Conservation (phyloP, 2,888 invertebrate species). For the Athalia cordata region DNA sequence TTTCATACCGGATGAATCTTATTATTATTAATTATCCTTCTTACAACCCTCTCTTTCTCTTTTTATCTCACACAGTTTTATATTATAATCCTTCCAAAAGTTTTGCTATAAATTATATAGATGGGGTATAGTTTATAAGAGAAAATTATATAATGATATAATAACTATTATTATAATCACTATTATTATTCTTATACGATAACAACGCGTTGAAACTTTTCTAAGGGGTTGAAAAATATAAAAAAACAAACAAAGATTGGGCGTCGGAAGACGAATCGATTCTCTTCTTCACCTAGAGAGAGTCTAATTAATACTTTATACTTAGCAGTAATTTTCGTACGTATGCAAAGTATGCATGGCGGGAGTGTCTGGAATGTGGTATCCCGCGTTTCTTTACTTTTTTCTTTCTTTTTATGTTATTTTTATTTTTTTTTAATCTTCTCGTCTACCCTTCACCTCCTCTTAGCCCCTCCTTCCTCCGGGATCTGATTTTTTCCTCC, state of each 20-base stretch:
- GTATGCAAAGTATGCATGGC: constrained; percentile 51
- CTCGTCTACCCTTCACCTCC: constrained; percentile 51
- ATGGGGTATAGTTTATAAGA: no score
- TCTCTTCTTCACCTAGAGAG: constrained; percentile 10
- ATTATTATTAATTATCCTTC: constrained; percentile 8
- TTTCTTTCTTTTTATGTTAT: constrained; percentile 61
- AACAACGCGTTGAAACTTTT: no score
- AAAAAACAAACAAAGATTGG: neutral
- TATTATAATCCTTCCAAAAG: neutral
- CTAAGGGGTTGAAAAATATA: no score
- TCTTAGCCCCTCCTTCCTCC: constrained; percentile 48
- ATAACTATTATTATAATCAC: no score
- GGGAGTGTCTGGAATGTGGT: constrained; percentile 69
- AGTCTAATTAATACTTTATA: constrained; percentile 21
- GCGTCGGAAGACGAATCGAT: neutral
- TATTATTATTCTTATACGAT: no score
- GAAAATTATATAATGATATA: no score
- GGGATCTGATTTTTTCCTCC: neutral
- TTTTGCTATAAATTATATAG: neutral
- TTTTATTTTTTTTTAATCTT: no score
- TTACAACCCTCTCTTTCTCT: neutral
- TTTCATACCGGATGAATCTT: neutral
- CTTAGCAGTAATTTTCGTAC: constrained; percentile 15
- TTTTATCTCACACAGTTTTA: neutral
- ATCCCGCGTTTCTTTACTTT: constrained; percentile 52